Evolutionary conservation across 2,797 vertebrate species (phyloP).

Genomic region (Phalloptychus januarius): DNA sequence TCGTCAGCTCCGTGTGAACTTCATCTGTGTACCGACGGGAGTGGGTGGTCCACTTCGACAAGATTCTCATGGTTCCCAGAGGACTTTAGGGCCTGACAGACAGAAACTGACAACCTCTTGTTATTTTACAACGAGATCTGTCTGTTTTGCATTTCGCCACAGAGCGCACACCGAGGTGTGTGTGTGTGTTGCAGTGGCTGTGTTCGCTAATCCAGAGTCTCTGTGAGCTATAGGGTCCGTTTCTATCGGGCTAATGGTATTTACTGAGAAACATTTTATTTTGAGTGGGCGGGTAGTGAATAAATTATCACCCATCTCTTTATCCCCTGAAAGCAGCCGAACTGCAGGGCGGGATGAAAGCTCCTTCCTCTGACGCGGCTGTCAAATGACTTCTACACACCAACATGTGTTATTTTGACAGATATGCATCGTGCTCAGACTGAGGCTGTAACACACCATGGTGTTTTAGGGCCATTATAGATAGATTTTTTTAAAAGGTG

Average conservation of each 20-base stretch:
- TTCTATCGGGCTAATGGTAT: slow-evolving; percentile 47
- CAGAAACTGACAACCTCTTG: slow-evolving; percentile 82
- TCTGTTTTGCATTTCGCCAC: slow-evolving; percentile 76
- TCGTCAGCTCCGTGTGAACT: slow-evolving; percentile 26
- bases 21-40: slow-evolving; percentile 29
- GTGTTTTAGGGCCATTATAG: too few species aligned
- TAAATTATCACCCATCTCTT: not conserved
- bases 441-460: too few species aligned
- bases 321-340: not conserved
- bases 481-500: too few species aligned
- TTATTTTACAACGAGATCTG: slow-evolving; percentile 82
- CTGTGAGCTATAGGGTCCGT: slow-evolving; percentile 10
- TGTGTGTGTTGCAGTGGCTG: slow-evolving; percentile 17
- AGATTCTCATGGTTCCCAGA: slow-evolving; percentile 80
- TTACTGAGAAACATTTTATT: slow-evolving; percentile 59
- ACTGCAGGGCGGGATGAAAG: slow-evolving; percentile 16
- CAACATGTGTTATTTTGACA: slow-evolving; percentile 17
- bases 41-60: slow-evolving; percentile 68
- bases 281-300: slow-evolving; percentile 50
- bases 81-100: slow-evolving; percentile 85
- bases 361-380: slow-evolving; percentile 20
- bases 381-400: slow-evolving; percentile 11
- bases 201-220: slow-evolving; percentile 11
- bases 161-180: slow-evolving; percentile 73
- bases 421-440: slow-evolving; percentile 10